A percentile compares a stretch with the other conserved stretches of the same genome.
phyloP scores from a whole-genome alignment of 2,888 invertebrate genomes.

The Dynastes hyllus region DNA sequence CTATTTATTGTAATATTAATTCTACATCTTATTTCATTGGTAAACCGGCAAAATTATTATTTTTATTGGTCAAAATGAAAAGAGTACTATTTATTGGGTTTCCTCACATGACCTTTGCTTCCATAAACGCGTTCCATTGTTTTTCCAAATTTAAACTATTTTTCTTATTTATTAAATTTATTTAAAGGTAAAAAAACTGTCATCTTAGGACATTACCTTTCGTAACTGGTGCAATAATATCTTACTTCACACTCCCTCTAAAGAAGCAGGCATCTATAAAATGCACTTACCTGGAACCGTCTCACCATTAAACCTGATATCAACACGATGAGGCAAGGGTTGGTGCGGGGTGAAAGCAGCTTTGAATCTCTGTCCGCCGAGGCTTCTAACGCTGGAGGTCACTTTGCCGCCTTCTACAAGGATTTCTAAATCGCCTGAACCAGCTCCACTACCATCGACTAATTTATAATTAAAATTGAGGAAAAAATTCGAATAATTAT shows the following conservation, averaged over 20 bases:
- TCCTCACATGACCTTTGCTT: too few species aligned
- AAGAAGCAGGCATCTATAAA: neutral
- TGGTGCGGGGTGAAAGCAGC: slow-evolving; percentile 96
- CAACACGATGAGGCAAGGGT: slow-evolving; percentile 88
- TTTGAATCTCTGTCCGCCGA: slow-evolving; percentile 91
- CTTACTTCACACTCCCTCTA: neutral
- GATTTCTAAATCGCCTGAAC: slow-evolving; percentile 96
- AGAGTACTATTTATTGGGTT: too few species aligned
- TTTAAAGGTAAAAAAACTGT: too few species aligned
- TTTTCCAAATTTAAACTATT: too few species aligned
- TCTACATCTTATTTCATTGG: too few species aligned
- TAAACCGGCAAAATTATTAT: too few species aligned
- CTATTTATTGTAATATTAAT: too few species aligned
- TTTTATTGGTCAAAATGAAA: too few species aligned
- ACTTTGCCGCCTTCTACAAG: slow-evolving; percentile 96
- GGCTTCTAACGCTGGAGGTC: slow-evolving; percentile 92
- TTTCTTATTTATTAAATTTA: too few species aligned
- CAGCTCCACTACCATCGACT: slow-evolving; percentile 98
- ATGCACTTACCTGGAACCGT: slow-evolving; percentile 87
- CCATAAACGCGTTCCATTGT: too few species aligned
- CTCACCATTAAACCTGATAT: slow-evolving; percentile 95
- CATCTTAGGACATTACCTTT: too few species aligned
- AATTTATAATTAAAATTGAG: neutral
- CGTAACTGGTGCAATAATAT: slow-evolving; percentile 31
- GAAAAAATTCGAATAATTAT: neutral